A percentile compares a stretch with the other conserved stretches of the same genome.
Evolutionary conservation across 64 coral and sea anemone species (phyloP).

Genomic region (Actinia tenebrosa): DNA sequence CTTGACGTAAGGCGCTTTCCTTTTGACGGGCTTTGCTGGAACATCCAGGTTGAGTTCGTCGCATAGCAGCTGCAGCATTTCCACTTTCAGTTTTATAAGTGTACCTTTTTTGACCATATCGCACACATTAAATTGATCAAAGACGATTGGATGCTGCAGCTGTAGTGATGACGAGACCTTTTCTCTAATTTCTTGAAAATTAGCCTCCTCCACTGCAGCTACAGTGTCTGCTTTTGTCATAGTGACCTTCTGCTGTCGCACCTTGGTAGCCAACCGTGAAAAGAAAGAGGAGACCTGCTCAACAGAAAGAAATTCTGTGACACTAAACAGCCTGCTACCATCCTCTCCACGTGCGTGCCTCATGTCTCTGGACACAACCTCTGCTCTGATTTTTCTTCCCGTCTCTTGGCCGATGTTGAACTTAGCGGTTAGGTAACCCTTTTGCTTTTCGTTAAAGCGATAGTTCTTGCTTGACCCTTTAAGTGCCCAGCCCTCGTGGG

Average conservation of each 20-base stretch:
- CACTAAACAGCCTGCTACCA: conserved; percentile 8
- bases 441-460: conserved; percentile 17
- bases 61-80: conserved; percentile 27
- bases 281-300: conserved; percentile 21
- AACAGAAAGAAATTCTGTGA: conserved; percentile 15
- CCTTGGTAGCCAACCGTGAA: conserved; percentile 8
- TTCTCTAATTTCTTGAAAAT: neutral
- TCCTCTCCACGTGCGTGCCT: conserved; percentile 10
- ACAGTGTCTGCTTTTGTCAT: neutral
- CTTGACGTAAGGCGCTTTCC: conserved; percentile 21
- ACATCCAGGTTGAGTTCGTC: conserved; percentile 6
- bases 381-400: conserved; percentile 9
- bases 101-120: neutral
- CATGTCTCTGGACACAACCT: conserved; percentile 23
- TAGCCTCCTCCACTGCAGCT: neutral
- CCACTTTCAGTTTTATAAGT: conserved; percentile 17
- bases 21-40: neutral
- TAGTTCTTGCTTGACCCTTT: conserved; percentile 25
- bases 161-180: neutral
- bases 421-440: neutral
- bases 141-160: conserved; percentile 9
- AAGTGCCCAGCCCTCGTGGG: conserved; percentile 26
- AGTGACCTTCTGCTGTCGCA: conserved; percentile 25
- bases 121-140: conserved; percentile 44
- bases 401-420: conserved; percentile 33